phyloP scores from a whole-genome alignment of 1,140 invertebrate genomes.

The Panagrolaimus sp. region DNA sequence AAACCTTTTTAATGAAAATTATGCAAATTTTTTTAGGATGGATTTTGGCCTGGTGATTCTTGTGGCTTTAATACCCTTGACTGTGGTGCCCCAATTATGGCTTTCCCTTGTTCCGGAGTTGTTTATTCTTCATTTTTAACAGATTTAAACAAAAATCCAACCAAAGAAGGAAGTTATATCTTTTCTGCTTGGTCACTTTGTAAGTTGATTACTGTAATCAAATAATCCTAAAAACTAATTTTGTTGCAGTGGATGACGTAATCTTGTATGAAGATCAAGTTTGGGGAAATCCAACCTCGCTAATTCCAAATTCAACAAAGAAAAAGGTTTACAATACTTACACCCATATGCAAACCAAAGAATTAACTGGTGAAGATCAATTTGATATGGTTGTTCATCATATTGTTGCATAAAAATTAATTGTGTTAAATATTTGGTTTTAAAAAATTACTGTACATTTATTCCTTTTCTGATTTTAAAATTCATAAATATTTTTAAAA shows the following conservation, averaged over 20 bases:
- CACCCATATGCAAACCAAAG: slow-evolving; percentile 8
- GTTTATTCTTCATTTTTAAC: slow-evolving; percentile 8
- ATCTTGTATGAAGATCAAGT: slow-evolving; percentile 14
- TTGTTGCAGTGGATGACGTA: slow-evolving; percentile 20
- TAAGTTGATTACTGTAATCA: neutral
- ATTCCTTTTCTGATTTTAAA: no score
- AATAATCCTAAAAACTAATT: neutral
- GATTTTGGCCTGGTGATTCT: slow-evolving; percentile 20
- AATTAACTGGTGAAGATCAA: slow-evolving; percentile 15
- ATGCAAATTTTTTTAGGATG: neutral
- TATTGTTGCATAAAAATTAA: no score
- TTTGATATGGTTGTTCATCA: slow-evolving; percentile 12
- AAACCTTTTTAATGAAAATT: no score
- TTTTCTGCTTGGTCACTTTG: slow-evolving; percentile 4
- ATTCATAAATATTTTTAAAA: no score
- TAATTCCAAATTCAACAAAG: slow-evolving; percentile 3
- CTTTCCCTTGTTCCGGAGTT: neutral
- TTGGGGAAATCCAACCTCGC: neutral
- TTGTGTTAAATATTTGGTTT: no score
- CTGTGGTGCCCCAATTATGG: neutral
- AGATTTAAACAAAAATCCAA: slow-evolving; percentile 14
- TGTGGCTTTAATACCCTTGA: slow-evolving; percentile 19
- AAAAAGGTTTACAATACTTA: slow-evolving; percentile 4
- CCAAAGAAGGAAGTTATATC: slow-evolving; percentile 10
- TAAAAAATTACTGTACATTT: no score